Evolutionary conservation across 2,113 vertebrate genomes (phyloP).

Genomic region (Pelvicachromis taeniatus): DNA sequence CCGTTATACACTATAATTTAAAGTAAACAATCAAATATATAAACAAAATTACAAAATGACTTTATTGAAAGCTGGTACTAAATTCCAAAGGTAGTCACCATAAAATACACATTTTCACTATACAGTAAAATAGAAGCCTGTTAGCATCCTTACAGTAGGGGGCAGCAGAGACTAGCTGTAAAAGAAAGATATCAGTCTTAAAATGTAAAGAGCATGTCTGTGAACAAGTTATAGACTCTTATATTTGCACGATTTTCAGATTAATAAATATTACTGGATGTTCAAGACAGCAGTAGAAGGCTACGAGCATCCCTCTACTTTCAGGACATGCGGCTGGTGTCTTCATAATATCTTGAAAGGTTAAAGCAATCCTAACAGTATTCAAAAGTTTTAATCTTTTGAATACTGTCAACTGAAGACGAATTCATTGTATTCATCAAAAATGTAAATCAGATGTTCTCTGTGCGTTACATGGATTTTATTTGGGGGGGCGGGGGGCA

Average conservation of each 20-base stretch:
- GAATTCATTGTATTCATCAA: neutral
- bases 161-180: conserved; percentile 47
- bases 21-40: neutral
- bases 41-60: conserved; percentile 24
- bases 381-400: neutral
- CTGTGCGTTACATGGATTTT: neutral
- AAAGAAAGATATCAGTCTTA: conserved; percentile 19
- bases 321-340: conserved; percentile 4
- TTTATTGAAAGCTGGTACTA: conserved; percentile 55
- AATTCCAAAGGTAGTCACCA: conserved; percentile 20
- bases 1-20: neutral
- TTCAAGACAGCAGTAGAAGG: neutral
- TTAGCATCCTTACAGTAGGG: conserved; percentile 32
- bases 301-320: neutral
- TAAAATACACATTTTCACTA: neutral
- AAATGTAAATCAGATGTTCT: conserved; percentile 36
- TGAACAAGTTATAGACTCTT: neutral
- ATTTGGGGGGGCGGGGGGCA: neutral
- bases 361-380: conserved; percentile 5
- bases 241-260: conserved; percentile 2
- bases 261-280: conserved; percentile 43
- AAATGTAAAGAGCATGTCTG: conserved; percentile 10
- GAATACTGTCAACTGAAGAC: neutral
- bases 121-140: neutral
- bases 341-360: neutral